phyloP scores from a whole-genome alignment of 2,113 vertebrate genomes.

The Callorhinus ursinus region DNA sequence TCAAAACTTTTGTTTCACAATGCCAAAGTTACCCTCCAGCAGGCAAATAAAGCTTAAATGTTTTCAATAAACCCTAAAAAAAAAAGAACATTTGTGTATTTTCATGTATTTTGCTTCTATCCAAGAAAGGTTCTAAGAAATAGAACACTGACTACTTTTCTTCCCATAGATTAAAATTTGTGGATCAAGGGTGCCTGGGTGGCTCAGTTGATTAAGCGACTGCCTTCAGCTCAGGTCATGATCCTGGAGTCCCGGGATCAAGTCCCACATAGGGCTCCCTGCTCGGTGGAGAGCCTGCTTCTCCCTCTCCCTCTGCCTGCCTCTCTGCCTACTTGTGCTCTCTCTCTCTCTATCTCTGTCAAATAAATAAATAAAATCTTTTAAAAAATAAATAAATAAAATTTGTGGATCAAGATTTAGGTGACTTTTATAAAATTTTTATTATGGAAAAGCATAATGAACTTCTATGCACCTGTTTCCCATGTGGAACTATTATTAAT shows the following conservation, averaged over 20 bases:
- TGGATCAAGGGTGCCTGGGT: neutral
- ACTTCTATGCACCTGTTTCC: neutral
- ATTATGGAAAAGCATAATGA: neutral
- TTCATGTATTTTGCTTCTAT: neutral
- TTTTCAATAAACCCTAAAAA: neutral
- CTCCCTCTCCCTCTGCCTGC: too few species aligned
- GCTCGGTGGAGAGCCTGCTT: too few species aligned
- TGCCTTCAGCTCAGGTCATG: too few species aligned
- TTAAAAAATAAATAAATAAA: neutral
- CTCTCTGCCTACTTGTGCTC: too few species aligned
- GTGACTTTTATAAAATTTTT: neutral
- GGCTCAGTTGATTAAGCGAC: too few species aligned
- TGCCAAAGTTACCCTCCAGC: neutral
- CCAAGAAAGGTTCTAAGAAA: neutral
- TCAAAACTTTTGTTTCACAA: neutral
- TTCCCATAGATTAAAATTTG: neutral
- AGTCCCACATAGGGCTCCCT: too few species aligned
- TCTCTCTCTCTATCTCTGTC: too few species aligned
- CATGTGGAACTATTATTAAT: neutral
- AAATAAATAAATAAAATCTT: too few species aligned
- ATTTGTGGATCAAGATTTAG: neutral
- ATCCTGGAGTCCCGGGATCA: too few species aligned
- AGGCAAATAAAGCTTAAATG: conserved; percentile 5
- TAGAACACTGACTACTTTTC: neutral
- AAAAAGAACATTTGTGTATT: neutral